Evolutionary conservation across 2,888 invertebrate species (phyloP), one percentile per base, ranked within the genome.

Genomic region (Bibio marci): DNA sequence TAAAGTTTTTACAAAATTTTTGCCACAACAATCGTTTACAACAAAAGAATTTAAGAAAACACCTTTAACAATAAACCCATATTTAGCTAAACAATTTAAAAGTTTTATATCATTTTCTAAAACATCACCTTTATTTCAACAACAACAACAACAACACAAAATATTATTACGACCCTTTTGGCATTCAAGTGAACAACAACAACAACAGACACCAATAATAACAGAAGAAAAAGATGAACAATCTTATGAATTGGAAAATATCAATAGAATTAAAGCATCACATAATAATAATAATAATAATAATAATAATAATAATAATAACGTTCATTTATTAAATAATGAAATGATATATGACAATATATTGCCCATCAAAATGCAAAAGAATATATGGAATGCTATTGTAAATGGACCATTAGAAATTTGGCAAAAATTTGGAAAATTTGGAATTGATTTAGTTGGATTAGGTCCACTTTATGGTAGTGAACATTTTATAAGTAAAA

Each of bases 41-140:
- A 37, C 28, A 11, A 30, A 37, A 30, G 37, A 37, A 19, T 37
- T 37, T 19, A 30, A 22, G 22, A 22, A 37, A 37, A 35, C 35
- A 11, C 35, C 26, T 27, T 35, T 27, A 6, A 15, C 35, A 2
- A 14, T 35, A 12, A 35, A 35, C 26, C 35, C 35, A 8, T 7
- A 27, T 12, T 14, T 35, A 12, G 4, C 12, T 7, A 10, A 28
- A 28, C 28, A 10, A 28, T 28, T 28, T 28, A 3, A 10, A 12
- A n/a, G 12, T 28, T 4, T 28, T 12, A 10, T 28, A 28, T 12
- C 28, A 28, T 28, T 28, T n/a, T 12, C 6, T 12, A 28, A 28
- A 28, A 12, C n/a, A n/a, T n/a, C 28, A 15, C 15, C 26, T 14
- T 6, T 8, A 22, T 18, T 17, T 3, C 36, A 27, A 27, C 18